A percentile compares a stretch with the other conserved stretches of the same genome.
Conservation (phyloP, 1,140 invertebrate genomes). For the Notospermus geniculatus region DNA sequence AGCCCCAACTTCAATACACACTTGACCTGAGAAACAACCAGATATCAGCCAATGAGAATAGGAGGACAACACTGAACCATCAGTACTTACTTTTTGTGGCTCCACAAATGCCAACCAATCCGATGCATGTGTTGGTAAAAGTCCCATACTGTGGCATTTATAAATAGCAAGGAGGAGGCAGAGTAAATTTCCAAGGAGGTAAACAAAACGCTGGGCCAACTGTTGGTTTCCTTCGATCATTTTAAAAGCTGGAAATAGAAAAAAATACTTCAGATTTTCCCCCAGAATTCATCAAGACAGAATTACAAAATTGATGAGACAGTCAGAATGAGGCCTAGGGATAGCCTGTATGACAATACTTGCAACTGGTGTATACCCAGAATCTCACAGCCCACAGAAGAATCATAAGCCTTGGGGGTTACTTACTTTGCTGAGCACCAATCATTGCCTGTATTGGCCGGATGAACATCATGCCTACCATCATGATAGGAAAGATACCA, state of each 20-base stretch:
- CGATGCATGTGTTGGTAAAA: slow-evolving; percentile 94
- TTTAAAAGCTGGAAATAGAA: slow-evolving; percentile 72
- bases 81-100: slow-evolving; percentile 63
- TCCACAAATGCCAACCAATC: slow-evolving; percentile 99
- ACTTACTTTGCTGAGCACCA: slow-evolving; percentile 74
- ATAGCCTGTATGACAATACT: too few species aligned
- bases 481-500: slow-evolving; percentile 99
- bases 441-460: slow-evolving; percentile 93
- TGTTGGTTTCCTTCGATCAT: slow-evolving; percentile 93
- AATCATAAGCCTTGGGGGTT: too few species aligned
- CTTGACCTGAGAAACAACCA: too few species aligned
- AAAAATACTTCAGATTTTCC: slow-evolving; percentile 8
- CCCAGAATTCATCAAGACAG: too few species aligned
- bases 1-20: too few species aligned
- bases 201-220: slow-evolving; percentile 84
- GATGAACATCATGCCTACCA: slow-evolving; percentile 98
- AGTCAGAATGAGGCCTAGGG: too few species aligned
- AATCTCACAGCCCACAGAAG: too few species aligned
- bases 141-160: slow-evolving; percentile 98
- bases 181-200: slow-evolving; percentile 90
- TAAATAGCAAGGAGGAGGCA: slow-evolving; percentile 92
- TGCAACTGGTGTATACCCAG: too few species aligned
- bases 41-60: too few species aligned
- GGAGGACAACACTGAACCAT: too few species aligned
- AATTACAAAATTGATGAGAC: too few species aligned